Conservation (phyloP, 1,140 invertebrate species). For the Adoxophyes honmai region DNA sequence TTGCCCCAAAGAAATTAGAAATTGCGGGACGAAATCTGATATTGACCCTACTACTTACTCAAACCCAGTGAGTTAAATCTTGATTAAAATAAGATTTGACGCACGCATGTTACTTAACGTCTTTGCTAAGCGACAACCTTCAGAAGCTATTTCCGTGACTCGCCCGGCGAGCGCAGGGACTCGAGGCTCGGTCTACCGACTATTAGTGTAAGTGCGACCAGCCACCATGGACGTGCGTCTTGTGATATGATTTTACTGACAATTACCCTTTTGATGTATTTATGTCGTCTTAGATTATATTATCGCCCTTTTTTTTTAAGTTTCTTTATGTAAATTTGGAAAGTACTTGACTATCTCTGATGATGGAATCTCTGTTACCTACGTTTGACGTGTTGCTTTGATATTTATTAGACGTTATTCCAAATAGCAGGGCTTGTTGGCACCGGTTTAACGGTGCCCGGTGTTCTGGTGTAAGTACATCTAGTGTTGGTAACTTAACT, state of each 20-base stretch:
- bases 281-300: constrained; percentile 10
- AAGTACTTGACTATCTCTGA: constrained; percentile 15
- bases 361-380: constrained; percentile 14
- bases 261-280: constrained; percentile 15
- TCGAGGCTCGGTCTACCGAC: too few relatives aligned
- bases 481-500: neutral
- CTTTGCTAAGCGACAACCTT: too few relatives aligned
- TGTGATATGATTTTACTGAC: constrained; percentile 11
- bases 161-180: too few relatives aligned
- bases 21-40: too few relatives aligned
- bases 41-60: too few relatives aligned
- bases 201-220: constrained; percentile 4
- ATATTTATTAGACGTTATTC: constrained; percentile 8
- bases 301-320: constrained; percentile 3
- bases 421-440: constrained; percentile 6
- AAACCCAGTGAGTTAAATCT: too few relatives aligned
- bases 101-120: too few relatives aligned
- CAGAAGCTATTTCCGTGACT: too few relatives aligned
- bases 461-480: constrained; percentile 17
- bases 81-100: too few relatives aligned
- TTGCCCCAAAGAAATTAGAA: too few relatives aligned
- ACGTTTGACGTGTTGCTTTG: neutral
- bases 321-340: constrained; percentile 15
- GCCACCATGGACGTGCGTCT: constrained; percentile 1
- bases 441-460: constrained; percentile 12